Evolutionary conservation across 1,140 invertebrate species (phyloP).

Genomic region (Galleria mellonella): DNA sequence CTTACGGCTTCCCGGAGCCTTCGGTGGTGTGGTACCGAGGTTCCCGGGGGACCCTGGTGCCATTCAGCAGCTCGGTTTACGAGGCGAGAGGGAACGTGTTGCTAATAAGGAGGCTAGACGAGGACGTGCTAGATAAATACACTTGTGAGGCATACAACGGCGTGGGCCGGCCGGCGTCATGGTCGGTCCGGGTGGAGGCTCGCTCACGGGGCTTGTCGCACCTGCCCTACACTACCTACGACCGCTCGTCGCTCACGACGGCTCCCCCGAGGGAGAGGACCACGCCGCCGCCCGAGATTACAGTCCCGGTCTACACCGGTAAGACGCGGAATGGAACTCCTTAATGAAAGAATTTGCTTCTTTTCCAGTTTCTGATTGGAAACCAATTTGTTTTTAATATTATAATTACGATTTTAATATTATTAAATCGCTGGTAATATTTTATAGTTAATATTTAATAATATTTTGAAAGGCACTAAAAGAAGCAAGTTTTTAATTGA

Average conservation of each 20-base stretch:
- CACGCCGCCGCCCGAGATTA: constrained; percentile 24
- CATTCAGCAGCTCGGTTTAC: constrained; percentile 80
- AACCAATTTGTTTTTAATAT: too few species aligned
- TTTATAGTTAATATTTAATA: neutral
- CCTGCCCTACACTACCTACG: neutral
- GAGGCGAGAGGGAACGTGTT: constrained; percentile 85
- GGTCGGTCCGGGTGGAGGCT: constrained; percentile 78
- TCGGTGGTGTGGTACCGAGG: constrained; percentile 91
- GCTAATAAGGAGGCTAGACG: constrained; percentile 80
- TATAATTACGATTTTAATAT: neutral
- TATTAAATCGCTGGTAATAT: neutral
- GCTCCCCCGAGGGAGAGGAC: constrained; percentile 26
- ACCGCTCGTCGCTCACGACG: constrained; percentile 39
- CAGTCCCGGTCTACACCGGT: constrained; percentile 44
- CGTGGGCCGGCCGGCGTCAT: constrained; percentile 82
- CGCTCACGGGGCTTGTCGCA: constrained; percentile 77
- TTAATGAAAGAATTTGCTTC: neutral
- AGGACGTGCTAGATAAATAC: constrained; percentile 86
- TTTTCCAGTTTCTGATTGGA: neutral
- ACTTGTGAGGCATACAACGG: constrained; percentile 92
- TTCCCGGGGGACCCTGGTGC: constrained; percentile 77
- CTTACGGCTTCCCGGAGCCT: constrained; percentile 87
- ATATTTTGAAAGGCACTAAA: too few species aligned
- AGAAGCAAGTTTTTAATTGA: too few species aligned
- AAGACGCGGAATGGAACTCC: constrained; percentile 20